A percentile compares a stretch with the other conserved stretches of the same genome.
Conservation (phyloP, 2,888 invertebrate species). For the Kryphioiulus occultus region DNA sequence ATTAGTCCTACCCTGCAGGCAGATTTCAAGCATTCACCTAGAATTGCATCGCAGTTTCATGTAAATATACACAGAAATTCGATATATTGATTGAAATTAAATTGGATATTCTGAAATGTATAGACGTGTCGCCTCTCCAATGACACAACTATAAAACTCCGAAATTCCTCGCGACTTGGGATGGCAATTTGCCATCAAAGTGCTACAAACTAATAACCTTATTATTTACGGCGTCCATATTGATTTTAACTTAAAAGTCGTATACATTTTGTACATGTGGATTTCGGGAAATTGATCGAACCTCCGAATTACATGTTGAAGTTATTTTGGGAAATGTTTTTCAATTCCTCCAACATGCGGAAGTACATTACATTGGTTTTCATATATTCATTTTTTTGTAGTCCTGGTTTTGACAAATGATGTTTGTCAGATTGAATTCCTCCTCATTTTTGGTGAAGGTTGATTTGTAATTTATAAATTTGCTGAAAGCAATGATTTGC, state of each 20-base stretch:
- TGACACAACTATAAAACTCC: neutral
- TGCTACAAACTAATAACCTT: slow-evolving; percentile 15
- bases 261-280: neutral
- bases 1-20: neutral
- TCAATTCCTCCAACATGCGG: neutral
- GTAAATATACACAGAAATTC: slow-evolving; percentile 26
- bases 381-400: neutral
- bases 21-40: neutral
- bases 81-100: slow-evolving; percentile 25
- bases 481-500: neutral
- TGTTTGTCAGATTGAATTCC: neutral
- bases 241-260: neutral
- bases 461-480: neutral
- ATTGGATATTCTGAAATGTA: slow-evolving; percentile 25
- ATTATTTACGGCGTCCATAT: slow-evolving; percentile 1
- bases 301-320: neutral
- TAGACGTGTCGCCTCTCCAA: neutral
- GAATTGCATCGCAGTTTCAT: neutral
- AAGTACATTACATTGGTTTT: neutral
- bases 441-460: neutral
- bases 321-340: neutral
- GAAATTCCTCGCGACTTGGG: neutral
- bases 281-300: slow-evolving; percentile 20
- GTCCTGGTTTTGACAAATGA: neutral
- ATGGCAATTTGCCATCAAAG: slow-evolving; percentile 2